These are phyloP conservation scores for Prochilodus magdalenae DNA, from an alignment of 2,113 vertebrate genomes.

Conservation along the genomic window DNA sequence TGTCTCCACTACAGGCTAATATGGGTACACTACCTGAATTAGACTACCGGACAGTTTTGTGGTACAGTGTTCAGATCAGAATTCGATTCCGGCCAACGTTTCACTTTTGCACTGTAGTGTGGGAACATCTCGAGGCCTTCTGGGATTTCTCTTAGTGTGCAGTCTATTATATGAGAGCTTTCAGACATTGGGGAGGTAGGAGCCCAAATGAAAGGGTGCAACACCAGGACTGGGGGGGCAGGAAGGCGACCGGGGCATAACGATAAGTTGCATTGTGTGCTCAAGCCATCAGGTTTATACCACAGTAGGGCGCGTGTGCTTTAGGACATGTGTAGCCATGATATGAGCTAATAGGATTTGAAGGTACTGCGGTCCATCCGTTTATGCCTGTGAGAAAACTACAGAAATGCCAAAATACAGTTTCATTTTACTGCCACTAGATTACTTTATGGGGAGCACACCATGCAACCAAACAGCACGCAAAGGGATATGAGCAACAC, in stretches of 20 bases:
- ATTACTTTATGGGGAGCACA: constrained; percentile 37
- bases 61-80: not conserved
- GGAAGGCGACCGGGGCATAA: not conserved
- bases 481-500: constrained; percentile 31
- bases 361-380: not conserved
- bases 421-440: not conserved
- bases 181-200: constrained; percentile 44
- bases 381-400: not conserved
- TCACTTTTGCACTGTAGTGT: constrained; percentile 32
- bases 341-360: not conserved
- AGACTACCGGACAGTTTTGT: not conserved
- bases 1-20: not conserved
- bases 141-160: not conserved
- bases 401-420: not conserved
- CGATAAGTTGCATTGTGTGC: constrained; percentile 47
- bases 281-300: constrained; percentile 24
- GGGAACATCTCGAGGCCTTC: not conserved
- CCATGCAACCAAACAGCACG: constrained; percentile 48
- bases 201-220: constrained; percentile 30
- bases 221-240: not conserved
- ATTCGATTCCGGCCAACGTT: not conserved
- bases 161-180: constrained; percentile 33
- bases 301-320: not conserved
- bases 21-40: not conserved
- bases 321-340: not conserved